Evolutionary conservation across 2,888 invertebrate genomes (phyloP), one percentile per base, ranked within the genome.

Genomic region (Scaeva pyrastri): DNA sequence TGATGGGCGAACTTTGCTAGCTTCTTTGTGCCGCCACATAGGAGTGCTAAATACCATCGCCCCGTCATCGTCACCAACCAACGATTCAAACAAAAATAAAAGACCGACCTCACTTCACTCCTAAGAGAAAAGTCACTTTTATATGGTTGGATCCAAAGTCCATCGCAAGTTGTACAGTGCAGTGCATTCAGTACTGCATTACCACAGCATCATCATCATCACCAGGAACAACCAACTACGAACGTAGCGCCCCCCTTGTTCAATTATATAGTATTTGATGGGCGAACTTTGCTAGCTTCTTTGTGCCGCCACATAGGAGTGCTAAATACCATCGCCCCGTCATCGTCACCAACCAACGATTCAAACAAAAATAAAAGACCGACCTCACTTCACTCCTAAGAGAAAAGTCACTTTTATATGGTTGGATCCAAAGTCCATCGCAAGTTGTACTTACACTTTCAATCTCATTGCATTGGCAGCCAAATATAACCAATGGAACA

Each of bases 11-110:
- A 78, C 86, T 82, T 78, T 74, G 81, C 77, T 77, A 82, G n/a
- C n/a, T 78, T 74, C 70, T 58, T 31, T 31, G 31, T 73, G 60
- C 73, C 77, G 81, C 81, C 81, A 77, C 31, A 31, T 31, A 31
- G 60, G 81, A 81, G 86, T 82, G 82, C 82, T 86, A 86, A 86
- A 86, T 86, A 86, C 86, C 82, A 77, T 71, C 58, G 56, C 76
- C 76, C 74, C 12, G 39, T 39, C 39, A 39, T 23, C 23, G 16
- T 60, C 62, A 48, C 48, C 56, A 64, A 81, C 8, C 31, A 39
- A 39, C 39, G 11, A 39, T 10, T 50, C 11, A 50, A n/a, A n/a
- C n/a, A n/a, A n/a, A n/a, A n/a, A n/a, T n/a, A n/a, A 52, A 39
- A 60, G 66, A 48, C 66, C 66, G 66, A 48, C 66, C 66, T 60